Evolutionary conservation across 2,888 invertebrate species (phyloP).

Genomic region (Volucella zonaria): DNA sequence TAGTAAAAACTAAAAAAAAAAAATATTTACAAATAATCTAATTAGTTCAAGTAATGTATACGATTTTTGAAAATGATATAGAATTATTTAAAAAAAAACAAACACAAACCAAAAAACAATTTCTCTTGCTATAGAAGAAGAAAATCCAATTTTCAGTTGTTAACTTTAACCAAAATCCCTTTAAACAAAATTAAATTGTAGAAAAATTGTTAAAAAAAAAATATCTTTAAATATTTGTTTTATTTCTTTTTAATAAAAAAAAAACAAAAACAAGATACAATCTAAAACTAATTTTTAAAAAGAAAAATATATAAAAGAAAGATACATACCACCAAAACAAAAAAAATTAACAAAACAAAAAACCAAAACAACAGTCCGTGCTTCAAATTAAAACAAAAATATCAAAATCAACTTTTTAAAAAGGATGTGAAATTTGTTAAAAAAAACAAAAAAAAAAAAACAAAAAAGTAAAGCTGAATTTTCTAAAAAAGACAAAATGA

Average conservation of each 20-base stretch:
- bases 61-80: constrained; percentile 50
- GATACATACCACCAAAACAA: constrained; percentile 33
- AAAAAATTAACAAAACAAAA: constrained; percentile 17
- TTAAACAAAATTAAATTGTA: constrained; percentile 22
- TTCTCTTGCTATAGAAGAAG: not conserved
- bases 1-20: constrained; percentile 7
- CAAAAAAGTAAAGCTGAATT: too few species aligned
- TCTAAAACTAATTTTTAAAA: constrained; percentile 13
- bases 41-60: constrained; percentile 62
- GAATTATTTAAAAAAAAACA: constrained; percentile 9
- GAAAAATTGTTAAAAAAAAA: constrained; percentile 40
- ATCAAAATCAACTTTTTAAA: constrained; percentile 34
- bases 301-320: not conserved
- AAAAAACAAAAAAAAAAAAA: constrained; percentile 30
- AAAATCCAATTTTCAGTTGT: not conserved
- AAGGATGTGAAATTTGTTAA: constrained; percentile 53
- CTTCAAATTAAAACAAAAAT: constrained; percentile 38
- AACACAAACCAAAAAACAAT: not conserved
- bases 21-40: constrained; percentile 39
- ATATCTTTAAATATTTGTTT: constrained; percentile 8
- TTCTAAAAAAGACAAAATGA: constrained; percentile 24
- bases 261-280: constrained; percentile 16
- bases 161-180: constrained; percentile 14
- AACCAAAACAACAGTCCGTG: constrained; percentile 54
- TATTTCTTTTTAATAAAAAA: constrained; percentile 19